phyloP scores from a whole-genome alignment of 2,888 invertebrate genomes.

The Lepas anatifera region DNA sequence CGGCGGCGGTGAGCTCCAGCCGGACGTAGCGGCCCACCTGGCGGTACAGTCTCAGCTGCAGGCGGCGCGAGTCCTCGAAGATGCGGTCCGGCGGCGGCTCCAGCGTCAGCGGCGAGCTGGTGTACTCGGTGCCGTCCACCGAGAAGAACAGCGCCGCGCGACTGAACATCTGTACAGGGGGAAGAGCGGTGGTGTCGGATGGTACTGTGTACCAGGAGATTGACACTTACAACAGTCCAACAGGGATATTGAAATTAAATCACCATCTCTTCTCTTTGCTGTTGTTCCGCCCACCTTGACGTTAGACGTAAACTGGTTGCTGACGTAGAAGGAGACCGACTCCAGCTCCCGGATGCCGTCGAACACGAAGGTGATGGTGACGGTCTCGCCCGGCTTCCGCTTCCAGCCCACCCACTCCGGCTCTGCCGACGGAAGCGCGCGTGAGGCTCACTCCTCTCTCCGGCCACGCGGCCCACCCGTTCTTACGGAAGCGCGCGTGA shows the following conservation, averaged over 20 bases:
- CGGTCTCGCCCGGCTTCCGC: neutral
- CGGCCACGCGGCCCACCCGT: no score
- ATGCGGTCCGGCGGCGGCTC: conserved; percentile 58
- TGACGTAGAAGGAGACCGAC: neutral
- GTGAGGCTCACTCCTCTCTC: no score
- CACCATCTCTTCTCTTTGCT: no score
- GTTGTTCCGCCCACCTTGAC: neutral
- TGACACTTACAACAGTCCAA: no score
- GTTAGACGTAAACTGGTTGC: neutral
- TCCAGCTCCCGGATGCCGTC: neutral
- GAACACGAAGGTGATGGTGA: neutral
- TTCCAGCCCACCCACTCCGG: conserved; percentile 11
- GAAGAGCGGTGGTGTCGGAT: no score
- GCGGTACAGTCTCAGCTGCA: conserved; percentile 67
- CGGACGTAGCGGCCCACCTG: conserved; percentile 69
- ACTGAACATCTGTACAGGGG: conserved; percentile 71
- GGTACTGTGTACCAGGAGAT: no score
- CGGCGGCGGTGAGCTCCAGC: conserved; percentile 60
- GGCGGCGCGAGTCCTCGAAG: conserved; percentile 67
- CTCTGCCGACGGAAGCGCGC: no score
- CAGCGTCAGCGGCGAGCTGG: conserved; percentile 59
- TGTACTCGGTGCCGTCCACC: conserved; percentile 59
- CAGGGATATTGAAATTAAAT: no score
- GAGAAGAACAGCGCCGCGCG: conserved; percentile 66
- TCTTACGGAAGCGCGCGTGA: no score